phyloP scores from a whole-genome alignment of 2,113 vertebrate species.

The Noturus placidus region DNA sequence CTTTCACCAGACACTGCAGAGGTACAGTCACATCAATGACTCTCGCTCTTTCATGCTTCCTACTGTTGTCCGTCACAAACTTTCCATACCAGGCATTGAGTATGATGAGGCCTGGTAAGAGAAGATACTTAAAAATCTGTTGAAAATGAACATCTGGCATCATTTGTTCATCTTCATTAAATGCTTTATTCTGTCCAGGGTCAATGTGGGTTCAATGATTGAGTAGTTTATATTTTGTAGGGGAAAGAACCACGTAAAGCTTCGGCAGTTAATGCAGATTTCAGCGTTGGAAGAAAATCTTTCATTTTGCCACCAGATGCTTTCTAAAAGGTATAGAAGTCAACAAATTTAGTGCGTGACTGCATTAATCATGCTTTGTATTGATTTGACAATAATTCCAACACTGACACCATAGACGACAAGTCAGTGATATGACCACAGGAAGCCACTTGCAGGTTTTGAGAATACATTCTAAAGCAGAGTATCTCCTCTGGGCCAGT shows the following conservation, averaged over 20 bases:
- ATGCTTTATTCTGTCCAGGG: background rate
- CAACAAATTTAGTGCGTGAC: background rate
- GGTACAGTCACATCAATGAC: conserved; percentile 96
- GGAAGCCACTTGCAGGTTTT: background rate
- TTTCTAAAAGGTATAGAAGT: background rate
- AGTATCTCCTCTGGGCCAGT: background rate
- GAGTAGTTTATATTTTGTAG: background rate
- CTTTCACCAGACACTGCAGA: conserved; percentile 96
- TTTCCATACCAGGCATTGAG: conserved; percentile 99
- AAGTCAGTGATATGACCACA: background rate
- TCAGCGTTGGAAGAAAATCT: background rate
- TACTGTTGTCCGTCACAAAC: conserved; percentile 94
- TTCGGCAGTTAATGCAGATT: background rate
- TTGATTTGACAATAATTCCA: background rate
- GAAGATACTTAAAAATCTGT: conserved; percentile 4
- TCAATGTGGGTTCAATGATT: background rate
- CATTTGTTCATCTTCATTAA: background rate
- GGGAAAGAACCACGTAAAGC: background rate
- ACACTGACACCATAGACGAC: background rate
- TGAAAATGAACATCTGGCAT: background rate
- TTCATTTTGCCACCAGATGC: background rate
- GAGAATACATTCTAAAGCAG: background rate
- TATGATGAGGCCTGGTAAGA: conserved; percentile 85
- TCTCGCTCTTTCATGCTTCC: conserved; percentile 87
- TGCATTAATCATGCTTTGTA: background rate